A percentile compares a stretch with the other conserved stretches of the same genome.
Evolutionary conservation across 2,888 invertebrate species (phyloP).

Genomic region (Polyommatus iphigenia): DNA sequence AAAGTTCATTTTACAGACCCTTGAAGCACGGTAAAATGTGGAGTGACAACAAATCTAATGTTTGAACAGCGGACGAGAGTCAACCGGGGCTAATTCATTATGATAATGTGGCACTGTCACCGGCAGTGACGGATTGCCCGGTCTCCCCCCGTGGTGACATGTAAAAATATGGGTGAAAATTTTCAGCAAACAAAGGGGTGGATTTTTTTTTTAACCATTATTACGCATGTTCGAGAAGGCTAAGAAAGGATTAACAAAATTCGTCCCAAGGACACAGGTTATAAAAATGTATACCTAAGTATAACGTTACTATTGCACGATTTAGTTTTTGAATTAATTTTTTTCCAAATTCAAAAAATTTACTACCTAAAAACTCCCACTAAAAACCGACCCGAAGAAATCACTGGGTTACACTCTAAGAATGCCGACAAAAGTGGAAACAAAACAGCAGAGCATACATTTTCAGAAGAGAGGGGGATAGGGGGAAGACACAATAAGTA

Average conservation of each 20-base stretch:
- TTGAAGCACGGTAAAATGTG: not conserved
- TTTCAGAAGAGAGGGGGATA: no score
- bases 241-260: not conserved
- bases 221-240: not conserved
- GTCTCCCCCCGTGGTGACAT: conserved; percentile 44
- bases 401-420: no score
- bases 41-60: conserved; percentile 32
- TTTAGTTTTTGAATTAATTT: no score
- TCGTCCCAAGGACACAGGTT: not conserved
- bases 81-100: conserved; percentile 69
- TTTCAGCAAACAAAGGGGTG: not conserved
- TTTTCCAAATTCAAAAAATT: no score
- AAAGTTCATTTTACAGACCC: not conserved
- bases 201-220: not conserved
- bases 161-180: conserved; percentile 38
- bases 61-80: conserved; percentile 42
- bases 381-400: no score
- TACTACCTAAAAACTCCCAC: no score
- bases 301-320: no score
- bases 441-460: no score
- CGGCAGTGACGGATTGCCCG: conserved; percentile 74
- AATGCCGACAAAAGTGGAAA: no score
- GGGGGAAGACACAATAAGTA: no score
- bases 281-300: not conserved
- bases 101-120: conserved; percentile 72